phyloP scores from a whole-genome alignment of 2,888 invertebrate species.

The Apotomis betuletana region DNA sequence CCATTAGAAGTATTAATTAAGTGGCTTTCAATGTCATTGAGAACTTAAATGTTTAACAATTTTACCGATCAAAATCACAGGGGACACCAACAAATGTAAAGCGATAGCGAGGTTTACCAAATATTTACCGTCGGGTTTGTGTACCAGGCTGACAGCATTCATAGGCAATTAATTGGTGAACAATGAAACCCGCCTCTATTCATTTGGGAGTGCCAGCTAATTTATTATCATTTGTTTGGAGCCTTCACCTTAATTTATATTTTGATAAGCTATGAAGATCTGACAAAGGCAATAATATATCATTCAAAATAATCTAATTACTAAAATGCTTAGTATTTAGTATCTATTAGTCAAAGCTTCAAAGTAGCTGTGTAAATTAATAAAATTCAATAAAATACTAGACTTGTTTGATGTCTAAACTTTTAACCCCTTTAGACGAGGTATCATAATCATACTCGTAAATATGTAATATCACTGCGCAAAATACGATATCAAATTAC shows the following conservation, averaged over 20 bases:
- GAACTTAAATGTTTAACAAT: slow-evolving; percentile 10
- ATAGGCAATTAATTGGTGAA: slow-evolving; percentile 4
- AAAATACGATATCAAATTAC: too few species aligned
- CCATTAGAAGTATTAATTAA: background rate
- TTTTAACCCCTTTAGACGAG: too few species aligned
- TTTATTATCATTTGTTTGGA: background rate
- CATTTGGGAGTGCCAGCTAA: slow-evolving; percentile 1
- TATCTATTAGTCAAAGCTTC: too few species aligned
- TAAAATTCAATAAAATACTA: too few species aligned
- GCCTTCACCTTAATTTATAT: background rate
- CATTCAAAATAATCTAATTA: too few species aligned
- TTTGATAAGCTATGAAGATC: background rate
- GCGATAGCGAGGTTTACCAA: background rate
- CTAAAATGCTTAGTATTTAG: too few species aligned
- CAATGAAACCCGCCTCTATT: slow-evolving; percentile 18
- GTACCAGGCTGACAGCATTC: slow-evolving; percentile 11
- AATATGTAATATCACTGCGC: too few species aligned
- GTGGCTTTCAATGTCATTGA: background rate
- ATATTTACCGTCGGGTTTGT: slow-evolving; percentile 8
- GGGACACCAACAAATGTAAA: background rate
- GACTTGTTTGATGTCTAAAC: too few species aligned
- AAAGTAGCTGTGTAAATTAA: too few species aligned
- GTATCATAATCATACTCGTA: too few species aligned
- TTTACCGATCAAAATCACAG: background rate
- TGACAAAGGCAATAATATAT: background rate